Conservation (phyloP, 2,113 vertebrate species). For the Gymnogyps californianus region DNA sequence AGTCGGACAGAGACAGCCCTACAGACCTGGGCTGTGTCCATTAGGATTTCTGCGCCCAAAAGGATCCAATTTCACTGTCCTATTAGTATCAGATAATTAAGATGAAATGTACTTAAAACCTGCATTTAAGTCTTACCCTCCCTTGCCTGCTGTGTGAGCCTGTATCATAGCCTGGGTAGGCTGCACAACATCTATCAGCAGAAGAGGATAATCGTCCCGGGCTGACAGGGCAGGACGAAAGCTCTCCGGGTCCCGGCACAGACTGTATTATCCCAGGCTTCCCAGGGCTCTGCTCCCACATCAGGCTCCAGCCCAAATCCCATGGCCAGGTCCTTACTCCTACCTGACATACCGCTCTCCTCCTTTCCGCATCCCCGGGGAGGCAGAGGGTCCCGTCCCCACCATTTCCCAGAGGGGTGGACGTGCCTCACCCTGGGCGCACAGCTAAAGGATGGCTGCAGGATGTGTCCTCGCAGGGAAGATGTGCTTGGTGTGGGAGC, state of each 20-base stretch:
- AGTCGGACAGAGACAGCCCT: background rate
- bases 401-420: background rate
- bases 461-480: background rate
- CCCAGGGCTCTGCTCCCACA: background rate
- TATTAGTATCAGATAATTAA: background rate
- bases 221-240: background rate
- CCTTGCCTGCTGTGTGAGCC: background rate
- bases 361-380: background rate
- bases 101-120: background rate
- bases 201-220: background rate
- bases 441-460: rapidly evolving
- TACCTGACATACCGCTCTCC: background rate
- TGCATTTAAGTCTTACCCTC: background rate
- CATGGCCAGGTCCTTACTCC: background rate
- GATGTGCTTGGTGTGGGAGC: background rate
- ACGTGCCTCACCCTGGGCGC: background rate
- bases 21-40: background rate
- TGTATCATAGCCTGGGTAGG: background rate
- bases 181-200: background rate
- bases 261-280: background rate
- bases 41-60: background rate
- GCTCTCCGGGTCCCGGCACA: background rate
- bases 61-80: background rate
- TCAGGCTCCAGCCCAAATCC: background rate
- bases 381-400: background rate